Percentiles rank a stretch among this genome's conserved stretches.
Evolutionary conservation across 2,797 vertebrate species (phyloP).

Genomic region (Echiichthys vipera): DNA sequence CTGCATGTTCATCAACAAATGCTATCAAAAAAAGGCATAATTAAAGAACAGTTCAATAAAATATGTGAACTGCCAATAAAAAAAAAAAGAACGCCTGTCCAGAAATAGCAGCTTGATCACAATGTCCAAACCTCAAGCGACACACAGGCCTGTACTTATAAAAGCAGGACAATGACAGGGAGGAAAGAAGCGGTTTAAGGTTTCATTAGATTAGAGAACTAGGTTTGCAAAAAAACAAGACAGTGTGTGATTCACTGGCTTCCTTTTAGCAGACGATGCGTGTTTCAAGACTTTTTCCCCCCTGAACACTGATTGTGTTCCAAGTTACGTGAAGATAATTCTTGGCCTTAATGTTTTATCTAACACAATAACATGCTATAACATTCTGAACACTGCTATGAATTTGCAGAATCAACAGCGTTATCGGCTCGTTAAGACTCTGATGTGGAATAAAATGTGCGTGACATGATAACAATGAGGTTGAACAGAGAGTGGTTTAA

Average conservation of each 20-base stretch:
- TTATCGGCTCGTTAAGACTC: conserved; percentile 14
- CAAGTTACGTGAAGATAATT: conserved; percentile 13
- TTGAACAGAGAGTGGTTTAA: conserved; percentile 1
- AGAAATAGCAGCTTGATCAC: conserved; percentile 67
- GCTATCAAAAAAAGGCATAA: conserved; percentile 59
- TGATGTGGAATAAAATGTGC: not conserved
- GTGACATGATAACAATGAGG: conserved; percentile 19
- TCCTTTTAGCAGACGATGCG: conserved; percentile 4
- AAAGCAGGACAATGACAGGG: conserved; percentile 67
- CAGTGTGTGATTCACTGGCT: not conserved
- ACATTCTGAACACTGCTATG: not conserved
- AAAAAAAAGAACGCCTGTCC: conserved; percentile 43
- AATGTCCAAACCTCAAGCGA: conserved; percentile 67
- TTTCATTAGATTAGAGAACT: conserved; percentile 61
- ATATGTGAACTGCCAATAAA: conserved; percentile 56
- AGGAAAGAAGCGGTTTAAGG: conserved; percentile 30
- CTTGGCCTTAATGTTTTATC: conserved; percentile 48
- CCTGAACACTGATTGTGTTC: not conserved
- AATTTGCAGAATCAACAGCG: conserved; percentile 9
- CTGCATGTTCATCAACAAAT: conserved; percentile 45
- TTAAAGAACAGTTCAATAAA: conserved; percentile 71
- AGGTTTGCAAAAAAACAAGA: conserved; percentile 6
- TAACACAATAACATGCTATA: conserved; percentile 8
- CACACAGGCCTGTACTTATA: conserved; percentile 51
- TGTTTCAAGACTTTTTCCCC: not conserved